Evolutionary conservation across 2,113 vertebrate species (phyloP), one percentile per base, ranked within the genome.

Genomic region (Mobula hypostoma): DNA sequence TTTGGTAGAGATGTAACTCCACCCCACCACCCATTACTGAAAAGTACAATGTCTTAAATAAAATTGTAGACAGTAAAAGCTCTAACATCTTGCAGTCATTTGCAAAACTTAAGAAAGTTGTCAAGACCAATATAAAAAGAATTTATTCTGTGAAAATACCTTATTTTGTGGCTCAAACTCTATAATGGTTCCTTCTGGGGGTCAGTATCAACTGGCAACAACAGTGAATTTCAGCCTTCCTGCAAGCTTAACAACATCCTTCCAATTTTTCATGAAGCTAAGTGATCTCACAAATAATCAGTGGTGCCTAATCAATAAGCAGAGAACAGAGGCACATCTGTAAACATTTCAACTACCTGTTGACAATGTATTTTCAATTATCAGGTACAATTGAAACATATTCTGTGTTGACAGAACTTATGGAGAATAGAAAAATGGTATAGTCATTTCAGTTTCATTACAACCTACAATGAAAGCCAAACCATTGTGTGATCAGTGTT

Each of bases 251-350:
- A 58, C 87, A 85, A 58, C 58, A 32, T 90, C 11, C 61, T 5
- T 68, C 29, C 27, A 4, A 29, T 29, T 90, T 61, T 66, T 63
- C n/a, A 66, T 90, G 58, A 88, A 88, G 58, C 14, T 58, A 32
- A 58, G 63, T 24, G 1, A n/a, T 63, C 58, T 90, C 14, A 90
- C 87, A 68, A 63, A 68, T 17, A 63, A 63, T n/a, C 12, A 32
- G 87, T 90, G 61, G 24, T 66, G 66, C 32, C 63, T 66, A 90
- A 90, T 90, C 87, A 68, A 90, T 90, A 90, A 12, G 87, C 87
- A 66, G 61, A 90, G 29, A 58, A 90, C 58, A 66, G 87, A 90
- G 66, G 32, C 27, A 88, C 58, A 5, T 88, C 48, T 63, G 56
- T 63, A 58, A 88, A 29, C 66, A 66, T 19, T 32, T 90, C 32